Evolutionary conservation across 1,140 invertebrate genomes (phyloP).

Genomic region (Cydia strobilella): DNA sequence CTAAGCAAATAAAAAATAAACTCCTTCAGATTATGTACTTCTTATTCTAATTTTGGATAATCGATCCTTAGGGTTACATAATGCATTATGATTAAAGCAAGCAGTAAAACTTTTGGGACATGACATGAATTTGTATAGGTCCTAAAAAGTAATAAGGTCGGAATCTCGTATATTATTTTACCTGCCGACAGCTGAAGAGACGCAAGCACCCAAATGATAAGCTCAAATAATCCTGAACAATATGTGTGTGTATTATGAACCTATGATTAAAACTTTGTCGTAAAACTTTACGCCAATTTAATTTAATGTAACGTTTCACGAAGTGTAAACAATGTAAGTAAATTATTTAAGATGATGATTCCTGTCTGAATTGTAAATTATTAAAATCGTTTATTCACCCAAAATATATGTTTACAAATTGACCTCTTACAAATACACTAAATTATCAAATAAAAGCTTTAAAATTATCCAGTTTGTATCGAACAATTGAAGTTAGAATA

Average conservation of each 20-base stretch:
- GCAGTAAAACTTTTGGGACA: not conserved
- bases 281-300: not conserved
- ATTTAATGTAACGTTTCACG: not conserved
- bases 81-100: not conserved
- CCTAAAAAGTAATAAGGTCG: not conserved
- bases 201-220: slow-evolving; percentile 9
- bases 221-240: slow-evolving; percentile 24
- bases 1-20: too few species aligned
- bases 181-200: not conserved
- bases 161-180: not conserved
- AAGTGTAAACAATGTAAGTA: not conserved
- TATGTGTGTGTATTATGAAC: slow-evolving; percentile 21
- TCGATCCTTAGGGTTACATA: too few species aligned
- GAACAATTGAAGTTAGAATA: too few species aligned
- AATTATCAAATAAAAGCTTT: too few species aligned
- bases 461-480: too few species aligned
- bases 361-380: slow-evolving; percentile 13
- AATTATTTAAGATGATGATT: not conserved
- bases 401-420: too few species aligned
- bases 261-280: slow-evolving; percentile 16
- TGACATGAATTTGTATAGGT: not conserved
- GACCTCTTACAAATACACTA: too few species aligned
- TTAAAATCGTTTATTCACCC: too few species aligned
- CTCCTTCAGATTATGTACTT: too few species aligned
- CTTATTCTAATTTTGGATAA: too few species aligned